Evolutionary conservation across 2,797 vertebrate genomes (phyloP).

Genomic region (Botia kubotai): DNA sequence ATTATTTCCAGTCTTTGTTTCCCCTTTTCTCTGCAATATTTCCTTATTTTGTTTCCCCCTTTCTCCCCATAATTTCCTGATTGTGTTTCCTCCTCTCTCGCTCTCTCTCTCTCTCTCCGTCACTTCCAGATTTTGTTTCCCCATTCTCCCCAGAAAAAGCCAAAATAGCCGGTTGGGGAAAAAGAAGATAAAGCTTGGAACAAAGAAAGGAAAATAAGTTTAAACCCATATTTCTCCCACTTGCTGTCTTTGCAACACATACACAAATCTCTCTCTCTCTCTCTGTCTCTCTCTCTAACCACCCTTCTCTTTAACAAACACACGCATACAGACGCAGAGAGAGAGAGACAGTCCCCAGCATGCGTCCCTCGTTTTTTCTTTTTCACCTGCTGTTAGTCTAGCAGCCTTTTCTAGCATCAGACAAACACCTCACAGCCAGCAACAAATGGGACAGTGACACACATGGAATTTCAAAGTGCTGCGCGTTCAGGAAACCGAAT

Average conservation of each 20-base stretch:
- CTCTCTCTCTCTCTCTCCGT: not conserved
- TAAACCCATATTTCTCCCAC: not conserved
- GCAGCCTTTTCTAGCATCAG: conserved; percentile 71
- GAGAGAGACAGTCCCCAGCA: conserved; percentile 66
- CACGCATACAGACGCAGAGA: conserved; percentile 45
- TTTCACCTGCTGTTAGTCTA: conserved; percentile 72
- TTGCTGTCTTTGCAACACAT: conserved; percentile 1
- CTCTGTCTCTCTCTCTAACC: not conserved
- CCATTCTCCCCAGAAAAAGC: not conserved
- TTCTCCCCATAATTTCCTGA: not conserved
- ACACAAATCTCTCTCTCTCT: not conserved
- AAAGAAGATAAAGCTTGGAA: not conserved
- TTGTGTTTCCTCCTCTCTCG: not conserved
- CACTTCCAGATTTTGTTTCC: conserved; percentile 15
- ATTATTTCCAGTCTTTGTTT: conserved; percentile 25
- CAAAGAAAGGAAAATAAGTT: not conserved
- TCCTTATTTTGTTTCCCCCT: not conserved
- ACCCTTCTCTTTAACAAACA: conserved; percentile 29
- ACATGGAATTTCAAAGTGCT: conserved; percentile 67
- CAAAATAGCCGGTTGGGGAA: not conserved
- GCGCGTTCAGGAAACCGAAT: conserved; percentile 32
- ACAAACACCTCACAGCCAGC: conserved; percentile 75
- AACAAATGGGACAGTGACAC: conserved; percentile 74
- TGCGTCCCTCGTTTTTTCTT: conserved; percentile 70
- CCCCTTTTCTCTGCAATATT: not conserved